Conservation (phyloP, 2,113 vertebrate species). For the Vulpes ferrilata region DNA sequence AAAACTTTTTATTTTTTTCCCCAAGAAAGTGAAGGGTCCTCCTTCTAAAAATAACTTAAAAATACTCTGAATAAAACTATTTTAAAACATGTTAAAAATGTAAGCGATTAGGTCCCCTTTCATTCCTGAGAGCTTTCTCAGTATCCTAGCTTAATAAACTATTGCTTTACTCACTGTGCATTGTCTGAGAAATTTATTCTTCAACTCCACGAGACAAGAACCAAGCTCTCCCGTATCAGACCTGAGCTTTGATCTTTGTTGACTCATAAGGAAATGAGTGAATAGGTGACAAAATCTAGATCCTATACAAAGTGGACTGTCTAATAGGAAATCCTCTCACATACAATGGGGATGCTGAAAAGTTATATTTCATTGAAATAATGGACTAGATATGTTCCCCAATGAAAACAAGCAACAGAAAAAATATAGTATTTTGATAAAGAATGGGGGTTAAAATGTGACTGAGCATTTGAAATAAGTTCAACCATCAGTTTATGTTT, state of each 20-base stretch:
- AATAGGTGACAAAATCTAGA: background rate
- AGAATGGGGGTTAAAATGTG: background rate
- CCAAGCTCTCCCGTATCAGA: background rate
- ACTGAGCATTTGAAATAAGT: background rate
- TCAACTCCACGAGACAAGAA: no score
- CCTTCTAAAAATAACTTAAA: background rate
- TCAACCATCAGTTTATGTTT: background rate
- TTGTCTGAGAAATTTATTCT: no score
- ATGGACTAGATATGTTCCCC: background rate
- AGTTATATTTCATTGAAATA: background rate
- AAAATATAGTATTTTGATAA: background rate
- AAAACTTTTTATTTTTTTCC: background rate
- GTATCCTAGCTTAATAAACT: no score
- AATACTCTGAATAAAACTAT: background rate
- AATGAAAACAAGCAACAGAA: background rate
- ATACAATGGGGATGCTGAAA: background rate
- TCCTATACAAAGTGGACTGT: accelerated
- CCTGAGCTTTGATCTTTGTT: background rate
- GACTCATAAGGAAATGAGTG: background rate
- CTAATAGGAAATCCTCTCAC: background rate
- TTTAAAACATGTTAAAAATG: background rate
- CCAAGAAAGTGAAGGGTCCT: background rate
- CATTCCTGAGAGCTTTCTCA: no score
- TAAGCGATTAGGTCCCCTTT: background rate
- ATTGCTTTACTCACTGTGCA: no score